Base-by-base conservation (phyloP, 2,797 vertebrate genomes). In the Limnodromus scolopaceus region DNA sequence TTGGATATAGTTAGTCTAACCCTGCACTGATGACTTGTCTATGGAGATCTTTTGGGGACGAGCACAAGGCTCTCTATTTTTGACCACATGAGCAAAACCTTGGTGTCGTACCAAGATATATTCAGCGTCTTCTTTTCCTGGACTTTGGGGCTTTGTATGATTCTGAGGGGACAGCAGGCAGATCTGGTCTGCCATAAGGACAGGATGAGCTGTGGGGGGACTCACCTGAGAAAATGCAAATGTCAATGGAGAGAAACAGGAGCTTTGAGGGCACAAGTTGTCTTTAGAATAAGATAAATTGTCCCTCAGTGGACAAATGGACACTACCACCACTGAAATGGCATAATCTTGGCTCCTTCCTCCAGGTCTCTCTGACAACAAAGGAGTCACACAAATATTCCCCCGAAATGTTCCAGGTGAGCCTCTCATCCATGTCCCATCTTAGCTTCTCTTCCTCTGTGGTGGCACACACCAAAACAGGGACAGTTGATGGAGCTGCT, bases 11-110 rank as follows among this genome's bases (percentile, higher is more conserved):
- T 7, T 24, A 53, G 24, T 7, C 27, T 45, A 51, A 9, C 13
- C 28, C n/a, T 93, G 58, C 8, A 5, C 5, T 54, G 25, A 8
- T 5, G 41, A 3, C 9, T 69, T 43, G 9, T 11, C 34, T 41
- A 24, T n/a, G 24, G 74, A 78, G 1, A 4, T 3, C 4, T 64
- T 74, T 48, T 8, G 25, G 15, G 19, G 15, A 5, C 23, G 41
- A 83, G 16, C 12, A 10, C 12, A 46, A 72, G 38, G 49, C 0
- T 0, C 3, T 30, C 28, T 60, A 1, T 17, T 13, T 78, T 30
- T 69, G n/a, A 46, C 9, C 4, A 1, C 5, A 5, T 1, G 10
- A 90, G 12, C 41, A 75, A 91, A 89, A 78, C 28, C 3, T 68
- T 34, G 16, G 16, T 34, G 53, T 71, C 8, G 24, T 3, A 51